phyloP scores from a whole-genome alignment of 2,888 invertebrate genomes.

The Temnothorax rugatulus region DNA sequence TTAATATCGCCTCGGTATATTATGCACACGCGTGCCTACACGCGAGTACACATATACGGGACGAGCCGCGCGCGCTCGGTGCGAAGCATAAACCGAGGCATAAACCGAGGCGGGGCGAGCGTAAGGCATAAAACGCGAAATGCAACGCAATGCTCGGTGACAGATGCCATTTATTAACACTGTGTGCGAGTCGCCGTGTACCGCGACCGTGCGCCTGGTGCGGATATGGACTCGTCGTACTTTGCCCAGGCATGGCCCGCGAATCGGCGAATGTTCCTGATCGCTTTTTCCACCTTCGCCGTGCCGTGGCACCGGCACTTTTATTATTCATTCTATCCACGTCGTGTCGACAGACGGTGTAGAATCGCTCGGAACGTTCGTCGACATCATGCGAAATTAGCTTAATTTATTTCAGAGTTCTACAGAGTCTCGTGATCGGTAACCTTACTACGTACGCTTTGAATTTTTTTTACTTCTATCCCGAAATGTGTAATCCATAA shows the following conservation, averaged over 20 bases:
- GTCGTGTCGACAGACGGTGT: slow-evolving; percentile 33
- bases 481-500: neutral
- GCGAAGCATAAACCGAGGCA: slow-evolving; percentile 85
- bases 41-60: slow-evolving; percentile 63
- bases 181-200: slow-evolving; percentile 55
- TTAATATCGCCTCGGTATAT: slow-evolving; percentile 70
- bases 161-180: slow-evolving; percentile 86
- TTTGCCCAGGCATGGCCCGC: slow-evolving; percentile 50
- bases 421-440: slow-evolving; percentile 26
- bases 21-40: slow-evolving; percentile 76
- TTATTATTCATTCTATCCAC: slow-evolving; percentile 67
- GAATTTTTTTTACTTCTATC: slow-evolving; percentile 5
- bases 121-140: slow-evolving; percentile 84
- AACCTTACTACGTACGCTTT: neutral
- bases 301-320: slow-evolving; percentile 50
- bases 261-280: slow-evolving; percentile 59
- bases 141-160: slow-evolving; percentile 83
- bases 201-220: slow-evolving; percentile 53
- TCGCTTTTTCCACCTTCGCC: slow-evolving; percentile 31
- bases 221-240: slow-evolving; percentile 40
- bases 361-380: slow-evolving; percentile 41
- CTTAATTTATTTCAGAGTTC: slow-evolving; percentile 56
- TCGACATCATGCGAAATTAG: slow-evolving; percentile 51
- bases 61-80: slow-evolving; percentile 82
- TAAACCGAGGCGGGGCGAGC: slow-evolving; percentile 81